Evolutionary conservation across 2,113 vertebrate species (phyloP), one percentile per base, ranked within the genome.

Genomic region (Halichoerus grypus): DNA sequence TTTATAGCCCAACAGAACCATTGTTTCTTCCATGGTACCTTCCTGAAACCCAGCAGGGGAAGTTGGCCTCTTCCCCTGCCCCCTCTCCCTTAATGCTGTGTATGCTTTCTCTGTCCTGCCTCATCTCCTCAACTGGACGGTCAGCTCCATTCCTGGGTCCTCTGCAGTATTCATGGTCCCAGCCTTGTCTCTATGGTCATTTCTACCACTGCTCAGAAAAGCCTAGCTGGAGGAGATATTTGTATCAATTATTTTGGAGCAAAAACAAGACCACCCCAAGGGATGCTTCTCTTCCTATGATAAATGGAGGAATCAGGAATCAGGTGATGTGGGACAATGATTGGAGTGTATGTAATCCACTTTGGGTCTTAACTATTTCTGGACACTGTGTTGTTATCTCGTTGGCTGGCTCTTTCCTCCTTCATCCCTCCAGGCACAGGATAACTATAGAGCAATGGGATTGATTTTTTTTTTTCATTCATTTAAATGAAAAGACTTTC

Each of bases 401-500:
- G 53, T 69, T 51, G 65, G 53, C n/a, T 14, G 19, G 55, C 8
- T 53, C 28, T 51, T 31, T 49, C 31, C 63, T 49, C 12, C 5
- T 4, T 14, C 28, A 31, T n/a, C 86, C n/a, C 39, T 24, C 15
- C 31, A 61, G 39, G 36, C 19, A 36, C 11, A 59, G 9, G 10
- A 9, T 55, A 95, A 76, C 67, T 51, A 13, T 53, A 67, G 7
- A 55, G 46, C 65, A 93, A 61, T 19, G 26, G n/a, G 19, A 61
- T 13, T 61, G 53, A 82, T 90, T 93, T 94, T 65, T 79, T 79
- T 36, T 92, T 83, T 46, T 24, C 6, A 85, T 72, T 95, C 22
- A 83, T 94, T 89, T 86, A 94, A 77, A 87, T 86, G 18, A 71
- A 92, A 97, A 97, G 28, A 72, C 10, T 90, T 86, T 87, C 49